Base-by-base conservation (phyloP, 2,888 invertebrate genomes). In the Drosophila meridiana region DNA sequence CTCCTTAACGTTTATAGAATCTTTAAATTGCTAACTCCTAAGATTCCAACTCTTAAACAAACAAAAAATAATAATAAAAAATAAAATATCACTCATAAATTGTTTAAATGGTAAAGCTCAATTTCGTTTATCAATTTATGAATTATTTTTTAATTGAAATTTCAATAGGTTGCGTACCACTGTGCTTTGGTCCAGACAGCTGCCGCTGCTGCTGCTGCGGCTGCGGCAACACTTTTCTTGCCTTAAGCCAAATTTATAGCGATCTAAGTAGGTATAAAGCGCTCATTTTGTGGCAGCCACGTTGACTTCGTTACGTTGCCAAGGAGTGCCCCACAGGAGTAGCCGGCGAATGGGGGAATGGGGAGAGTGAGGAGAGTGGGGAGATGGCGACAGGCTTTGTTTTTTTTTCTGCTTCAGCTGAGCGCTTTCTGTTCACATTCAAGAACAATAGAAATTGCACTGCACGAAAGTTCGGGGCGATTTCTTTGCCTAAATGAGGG, bases 201-300 rank as follows among this genome's bases (percentile, higher is more conserved):
- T 68, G 76, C 69, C 57, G 76, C 52, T 34, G 52, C 52, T 13
- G 53, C 55, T 34, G 52, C 47, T 20, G 48, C 52, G 4, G 52
- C 64, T 45, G 59, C 76, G 90, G 86, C 89, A 87, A 90, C 87
- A 87, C 87, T 90, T 90, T 87, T 87, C 89, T 87, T 87, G 90
- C 87, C 90, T 83, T 90, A 90, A 87, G 87, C 90, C 79, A 87
- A 87, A 87, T 87, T 87, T 87, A 87, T 87, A 87, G 87, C 87
- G 87, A 87, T 87, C 90, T 87, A 87, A 87, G 87, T 87, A 90
- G 90, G 87, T 90, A 87, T 90, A 87, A 87, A 90, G 90, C 87
- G 90, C 86, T 87, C 87, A 87, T 87, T 90, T 90, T 84, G 90
- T 78, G 89, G 90, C 90, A 88, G 72, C 78, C 73, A 56, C 65